phyloP scores from a whole-genome alignment of 2,888 invertebrate genomes.

The Drosophila merina region DNA sequence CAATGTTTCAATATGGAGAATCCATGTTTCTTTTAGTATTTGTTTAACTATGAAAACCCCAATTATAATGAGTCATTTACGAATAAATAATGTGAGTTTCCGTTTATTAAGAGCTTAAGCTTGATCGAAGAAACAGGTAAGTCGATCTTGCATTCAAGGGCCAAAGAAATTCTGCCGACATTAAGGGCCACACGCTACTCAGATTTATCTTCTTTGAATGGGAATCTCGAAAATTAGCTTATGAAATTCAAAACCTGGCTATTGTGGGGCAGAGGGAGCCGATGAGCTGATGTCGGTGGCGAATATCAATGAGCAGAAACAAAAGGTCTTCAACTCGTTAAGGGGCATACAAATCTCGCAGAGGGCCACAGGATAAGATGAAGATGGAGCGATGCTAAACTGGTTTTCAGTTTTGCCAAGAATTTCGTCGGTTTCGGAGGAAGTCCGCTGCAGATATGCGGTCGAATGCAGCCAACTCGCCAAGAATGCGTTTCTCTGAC shows the following conservation, averaged over 20 bases:
- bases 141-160: slow-evolving; percentile 24
- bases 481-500: slow-evolving; percentile 16
- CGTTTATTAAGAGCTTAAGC: neutral
- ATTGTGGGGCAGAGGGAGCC: neutral
- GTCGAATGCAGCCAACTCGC: slow-evolving; percentile 29
- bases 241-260: slow-evolving; percentile 33
- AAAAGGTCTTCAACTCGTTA: slow-evolving; percentile 29
- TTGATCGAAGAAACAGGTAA: slow-evolving; percentile 7
- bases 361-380: slow-evolving; percentile 33
- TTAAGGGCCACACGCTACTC: slow-evolving; percentile 40
- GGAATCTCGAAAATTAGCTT: slow-evolving; percentile 39
- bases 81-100: neutral
- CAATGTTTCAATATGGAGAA: neutral
- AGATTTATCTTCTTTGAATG: slow-evolving; percentile 38
- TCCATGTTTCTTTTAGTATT: neutral
- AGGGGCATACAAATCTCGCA: slow-evolving; percentile 30
- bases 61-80: neutral
- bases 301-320: slow-evolving; percentile 31
- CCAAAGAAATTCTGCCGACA: slow-evolving; percentile 35
- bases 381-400: slow-evolving; percentile 37
- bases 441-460: slow-evolving; percentile 26
- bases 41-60: neutral
- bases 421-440: slow-evolving; percentile 26
- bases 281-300: neutral
- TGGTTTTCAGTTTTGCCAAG: slow-evolving; percentile 32